Evolutionary conservation across 2,888 invertebrate species (phyloP).

Genomic region (Euzetes globulus): DNA sequence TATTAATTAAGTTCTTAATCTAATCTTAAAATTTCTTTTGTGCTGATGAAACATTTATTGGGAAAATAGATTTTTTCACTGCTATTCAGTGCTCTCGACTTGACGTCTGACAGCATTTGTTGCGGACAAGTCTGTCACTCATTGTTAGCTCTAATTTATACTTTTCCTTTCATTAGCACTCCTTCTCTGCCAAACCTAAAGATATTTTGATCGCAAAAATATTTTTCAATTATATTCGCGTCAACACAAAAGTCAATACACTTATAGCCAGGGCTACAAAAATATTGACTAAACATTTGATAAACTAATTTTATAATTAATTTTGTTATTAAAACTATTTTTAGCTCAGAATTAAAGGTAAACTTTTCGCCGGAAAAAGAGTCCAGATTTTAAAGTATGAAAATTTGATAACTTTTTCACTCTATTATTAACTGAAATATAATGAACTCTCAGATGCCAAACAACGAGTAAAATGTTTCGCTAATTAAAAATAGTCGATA

Average conservation of each 20-base stretch:
- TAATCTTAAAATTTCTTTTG: background rate
- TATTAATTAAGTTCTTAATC: constrained; percentile 24
- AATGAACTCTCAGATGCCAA: background rate
- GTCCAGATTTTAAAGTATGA: background rate
- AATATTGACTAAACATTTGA: background rate
- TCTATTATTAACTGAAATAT: background rate
- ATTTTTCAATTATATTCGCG: background rate
- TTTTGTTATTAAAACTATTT: background rate
- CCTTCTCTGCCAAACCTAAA: background rate
- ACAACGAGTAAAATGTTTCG: background rate
- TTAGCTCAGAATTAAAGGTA: background rate
- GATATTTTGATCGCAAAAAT: background rate
- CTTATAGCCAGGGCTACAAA: background rate
- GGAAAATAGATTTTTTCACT: background rate
- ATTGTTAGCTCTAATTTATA: constrained; percentile 26
- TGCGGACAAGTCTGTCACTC: constrained; percentile 21
- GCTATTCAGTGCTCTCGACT: background rate
- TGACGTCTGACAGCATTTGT: constrained; percentile 23
- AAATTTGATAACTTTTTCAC: background rate
- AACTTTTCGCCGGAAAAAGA: background rate
- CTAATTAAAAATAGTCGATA: background rate
- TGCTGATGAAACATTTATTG: background rate
- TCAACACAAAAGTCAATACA: background rate
- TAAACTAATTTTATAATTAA: background rate
- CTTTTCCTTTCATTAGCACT: background rate